Base-by-base conservation (phyloP, 1,140 invertebrate species). In the Lordiphosa stackelbergi region DNA sequence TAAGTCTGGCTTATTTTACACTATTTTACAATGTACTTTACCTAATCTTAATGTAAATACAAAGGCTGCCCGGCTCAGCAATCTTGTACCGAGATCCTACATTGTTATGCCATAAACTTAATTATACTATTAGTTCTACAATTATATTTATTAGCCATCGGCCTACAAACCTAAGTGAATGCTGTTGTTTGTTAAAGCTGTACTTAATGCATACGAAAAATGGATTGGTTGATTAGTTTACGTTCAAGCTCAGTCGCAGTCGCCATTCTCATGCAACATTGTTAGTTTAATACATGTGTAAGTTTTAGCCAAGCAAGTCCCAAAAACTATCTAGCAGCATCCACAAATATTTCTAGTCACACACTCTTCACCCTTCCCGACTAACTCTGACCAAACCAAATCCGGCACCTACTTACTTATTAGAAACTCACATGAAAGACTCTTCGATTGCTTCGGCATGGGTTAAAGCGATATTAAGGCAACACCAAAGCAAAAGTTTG, bases 181-280 rank as follows among this genome's bases (percentile, higher is more conserved):
- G 72, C 83, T 81, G 77, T 83, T 83, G 69, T 83, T 83, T 77
- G 72, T 84, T 83, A 81, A 77, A 72, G 69, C 64, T 77, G 77
- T 83, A 83, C 77, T 83, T 77, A 83, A 73, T 53, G 66, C 54
- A 47, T 9, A 38, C 34, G 13, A 4, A 35, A 36, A 53, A 22
- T 12, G 10, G 40, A 34, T 38, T 43, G 19, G 37, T 43, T 52
- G 41, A 9, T 19, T 56, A 11, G 24, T 31, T 31, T 16, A 42
- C 11, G 13, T 35, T 63, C 2, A 65, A 66, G 24, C 48, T 55
- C 42, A 54, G 63, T 69, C 75, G 81, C 69, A 71, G 74, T 74
- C 51, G 70, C 58, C 22, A 24, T 24, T 24, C 4, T 71, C 58
- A 46, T 58, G 66, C 54, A 77, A 41, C 73, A 78, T 78, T 78